phyloP scores from a whole-genome alignment of 2,888 invertebrate species.

The Mechanitis mazaeus region DNA sequence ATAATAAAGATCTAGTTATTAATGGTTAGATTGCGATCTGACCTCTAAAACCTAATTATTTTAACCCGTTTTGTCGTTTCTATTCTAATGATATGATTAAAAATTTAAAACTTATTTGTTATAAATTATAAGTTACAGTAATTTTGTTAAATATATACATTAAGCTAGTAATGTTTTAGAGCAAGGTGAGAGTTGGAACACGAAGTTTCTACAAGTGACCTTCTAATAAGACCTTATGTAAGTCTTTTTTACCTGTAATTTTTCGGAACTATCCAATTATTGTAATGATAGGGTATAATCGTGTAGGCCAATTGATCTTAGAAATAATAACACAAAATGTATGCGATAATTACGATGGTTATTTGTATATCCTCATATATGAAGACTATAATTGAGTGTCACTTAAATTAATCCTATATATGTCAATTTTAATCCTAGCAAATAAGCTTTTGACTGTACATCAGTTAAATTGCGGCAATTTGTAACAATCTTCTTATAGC shows the following conservation, averaged over 20 bases:
- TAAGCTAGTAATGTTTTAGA: conserved; percentile 25
- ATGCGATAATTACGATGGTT: too few relatives aligned
- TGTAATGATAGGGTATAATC: conserved; percentile 20
- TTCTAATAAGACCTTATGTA: conserved; percentile 26
- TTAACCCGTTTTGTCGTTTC: conserved; percentile 12
- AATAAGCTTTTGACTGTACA: conserved; percentile 10
- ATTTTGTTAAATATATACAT: conserved; percentile 24
- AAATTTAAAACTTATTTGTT: conserved; percentile 13
- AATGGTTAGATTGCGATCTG: conserved; percentile 13
- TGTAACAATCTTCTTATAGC: conserved; percentile 55
- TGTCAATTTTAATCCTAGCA: conserved; percentile 1
- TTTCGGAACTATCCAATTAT: conserved; percentile 23
- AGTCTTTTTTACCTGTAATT: conserved; percentile 18
- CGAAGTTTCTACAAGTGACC: conserved; percentile 24
- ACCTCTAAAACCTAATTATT: conserved; percentile 16
- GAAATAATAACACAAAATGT: neutral
- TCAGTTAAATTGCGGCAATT: conserved; percentile 37
- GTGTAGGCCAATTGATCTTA: neutral
- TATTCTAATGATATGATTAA: conserved; percentile 13
- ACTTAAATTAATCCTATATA: neutral
- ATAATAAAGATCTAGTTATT: conserved; percentile 13
- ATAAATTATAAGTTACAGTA: conserved; percentile 17
- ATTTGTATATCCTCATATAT: too few relatives aligned
- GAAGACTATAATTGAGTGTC: conserved; percentile 1
- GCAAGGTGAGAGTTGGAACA: conserved; percentile 28